phyloP scores from a whole-genome alignment of 2,113 vertebrate species.

The Antigone vipio region DNA sequence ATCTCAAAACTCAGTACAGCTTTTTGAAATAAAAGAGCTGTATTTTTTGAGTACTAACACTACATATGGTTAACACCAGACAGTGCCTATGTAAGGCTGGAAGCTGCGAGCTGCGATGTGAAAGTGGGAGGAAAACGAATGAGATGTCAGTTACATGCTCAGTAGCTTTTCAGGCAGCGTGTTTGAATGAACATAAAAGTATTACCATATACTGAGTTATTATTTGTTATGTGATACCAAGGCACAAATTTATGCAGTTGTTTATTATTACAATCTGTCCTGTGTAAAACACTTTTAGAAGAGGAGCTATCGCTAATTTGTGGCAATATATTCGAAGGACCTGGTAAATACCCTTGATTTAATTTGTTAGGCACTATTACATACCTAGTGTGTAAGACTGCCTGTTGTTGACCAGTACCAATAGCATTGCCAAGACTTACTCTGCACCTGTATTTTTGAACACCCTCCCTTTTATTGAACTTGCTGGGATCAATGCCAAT shows the following conservation, averaged over 20 bases:
- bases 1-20: neutral
- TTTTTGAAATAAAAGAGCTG: conserved; percentile 5
- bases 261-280: neutral
- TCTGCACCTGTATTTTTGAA: neutral
- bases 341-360: neutral
- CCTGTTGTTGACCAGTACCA: neutral
- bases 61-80: neutral
- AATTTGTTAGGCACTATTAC: neutral
- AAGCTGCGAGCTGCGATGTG: neutral
- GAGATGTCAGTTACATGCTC: neutral
- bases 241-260: neutral
- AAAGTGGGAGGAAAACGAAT: neutral
- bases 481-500: neutral
- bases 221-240: neutral
- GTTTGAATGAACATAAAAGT: neutral
- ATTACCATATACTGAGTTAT: neutral
- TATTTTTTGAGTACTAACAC: neutral
- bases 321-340: neutral
- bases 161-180: neutral
- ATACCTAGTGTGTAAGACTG: neutral
- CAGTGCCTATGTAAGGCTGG: neutral
- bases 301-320: neutral
- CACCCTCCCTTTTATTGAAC: neutral
- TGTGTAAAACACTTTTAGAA: neutral
- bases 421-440: neutral